A percentile compares a stretch with the other conserved stretches of the same genome.
These are phyloP conservation scores for Melanaphis sacchari DNA, from an alignment of 1,140 invertebrate genomes.

Conservation along the genomic window DNA sequence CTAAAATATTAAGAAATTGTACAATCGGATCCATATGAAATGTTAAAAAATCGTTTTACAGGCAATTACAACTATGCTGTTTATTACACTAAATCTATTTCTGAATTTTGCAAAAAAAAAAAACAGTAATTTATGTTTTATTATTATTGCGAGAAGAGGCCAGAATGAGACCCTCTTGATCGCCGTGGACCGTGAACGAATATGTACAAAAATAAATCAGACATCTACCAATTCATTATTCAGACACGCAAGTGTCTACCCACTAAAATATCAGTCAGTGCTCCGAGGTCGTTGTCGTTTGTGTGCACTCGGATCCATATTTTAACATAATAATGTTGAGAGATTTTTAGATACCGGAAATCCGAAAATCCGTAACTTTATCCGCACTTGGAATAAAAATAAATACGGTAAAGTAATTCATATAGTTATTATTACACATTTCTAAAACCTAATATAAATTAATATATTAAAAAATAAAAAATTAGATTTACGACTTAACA, in stretches of 20 bases:
- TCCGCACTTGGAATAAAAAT: neutral
- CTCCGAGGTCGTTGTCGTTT: neutral
- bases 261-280: neutral
- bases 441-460: neutral
- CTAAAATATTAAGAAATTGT: neutral
- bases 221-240: neutral
- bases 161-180: neutral
- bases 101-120: neutral
- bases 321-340: neutral
- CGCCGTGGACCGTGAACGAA: conserved; percentile 25
- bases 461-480: neutral
- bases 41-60: neutral
- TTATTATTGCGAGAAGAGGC: neutral
- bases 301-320: neutral
- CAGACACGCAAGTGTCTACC: neutral
- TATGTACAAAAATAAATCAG: conserved; percentile 36
- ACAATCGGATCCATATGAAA: neutral
- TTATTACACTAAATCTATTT: neutral
- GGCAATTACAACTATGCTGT: neutral
- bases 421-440: neutral
- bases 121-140: neutral
- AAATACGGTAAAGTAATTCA: neutral
- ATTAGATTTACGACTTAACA: neutral
- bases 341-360: neutral
- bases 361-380: neutral